Conservation (phyloP, 23 tunicate species). For the Ascidia mentula region DNA sequence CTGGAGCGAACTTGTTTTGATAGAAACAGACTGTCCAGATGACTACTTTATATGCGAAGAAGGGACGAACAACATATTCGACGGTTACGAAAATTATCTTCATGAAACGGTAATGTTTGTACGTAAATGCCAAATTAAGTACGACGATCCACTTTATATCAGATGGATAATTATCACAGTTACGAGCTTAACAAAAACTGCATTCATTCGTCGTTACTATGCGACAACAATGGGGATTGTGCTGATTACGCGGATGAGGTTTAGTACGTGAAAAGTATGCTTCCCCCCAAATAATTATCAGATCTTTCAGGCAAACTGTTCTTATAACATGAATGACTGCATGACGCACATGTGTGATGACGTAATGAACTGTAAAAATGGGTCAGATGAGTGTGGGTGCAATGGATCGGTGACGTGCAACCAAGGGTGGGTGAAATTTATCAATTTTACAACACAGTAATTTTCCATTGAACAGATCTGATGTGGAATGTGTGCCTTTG, state of each 20-base stretch:
- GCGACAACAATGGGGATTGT: slow-evolving; percentile 24
- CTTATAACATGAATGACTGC: not conserved
- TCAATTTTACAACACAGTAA: too few relatives aligned
- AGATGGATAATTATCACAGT: not conserved
- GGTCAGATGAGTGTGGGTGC: slow-evolving; percentile 35
- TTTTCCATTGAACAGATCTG: not conserved
- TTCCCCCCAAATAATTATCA: not conserved
- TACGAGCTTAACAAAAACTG: not conserved
- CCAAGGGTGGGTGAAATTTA: not conserved
- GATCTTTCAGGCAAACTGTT: slow-evolving; percentile 20
- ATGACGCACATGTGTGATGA: slow-evolving; percentile 19
- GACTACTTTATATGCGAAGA: not conserved
- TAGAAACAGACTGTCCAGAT: not conserved
- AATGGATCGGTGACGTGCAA: slow-evolving; percentile 16
- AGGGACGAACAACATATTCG: not conserved
- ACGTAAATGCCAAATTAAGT: not conserved
- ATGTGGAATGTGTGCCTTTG: slow-evolving; percentile 7
- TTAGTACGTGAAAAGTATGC: not conserved
- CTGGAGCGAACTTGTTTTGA: too few relatives aligned
- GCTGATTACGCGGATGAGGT: slow-evolving; percentile 26
- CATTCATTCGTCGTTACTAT: not conserved
- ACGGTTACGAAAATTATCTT: not conserved
- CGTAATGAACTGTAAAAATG: slow-evolving; percentile 20
- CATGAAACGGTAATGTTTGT: not conserved
- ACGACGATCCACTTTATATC: not conserved